Evolutionary conservation across 2,888 invertebrate species (phyloP), one percentile per base, ranked within the genome.

Genomic region (Trissolcus brochymenae): DNA sequence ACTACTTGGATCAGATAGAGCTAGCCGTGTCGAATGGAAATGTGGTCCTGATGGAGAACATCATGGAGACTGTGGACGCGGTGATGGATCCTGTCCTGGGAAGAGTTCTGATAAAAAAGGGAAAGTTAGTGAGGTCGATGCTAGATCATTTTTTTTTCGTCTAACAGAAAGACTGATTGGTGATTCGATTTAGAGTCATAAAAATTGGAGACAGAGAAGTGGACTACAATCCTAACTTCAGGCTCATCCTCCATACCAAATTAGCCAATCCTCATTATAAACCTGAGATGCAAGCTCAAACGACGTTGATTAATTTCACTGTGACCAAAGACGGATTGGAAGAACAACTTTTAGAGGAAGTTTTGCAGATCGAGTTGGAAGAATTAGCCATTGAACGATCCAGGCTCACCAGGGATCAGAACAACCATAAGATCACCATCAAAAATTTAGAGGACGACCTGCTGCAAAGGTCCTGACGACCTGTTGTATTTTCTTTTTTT

Each of bases 281-380:
- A 86, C 98, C 98, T 0, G 98, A 98, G 90, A 95, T 98, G 93
- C 98, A 98, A 90, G 98, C 98, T 0, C 98, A 98, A 90, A 95
- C 97, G 6, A 98, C 98, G 0, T 91, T 98, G 14, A 97, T 98
- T 78, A 98, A 98, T 90, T 98, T 98, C 85, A 98, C 98, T 1
- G 98, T 98, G 1, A 98, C 98, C 0, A 92, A 93, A 84, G 97
- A 98, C 88, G 98, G 96, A 40, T 91, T 98, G 14, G 98, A 98
- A 88, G 98, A 98, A 84, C 98, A 98, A 87, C 90, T 98, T 13
- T 89, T 98, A 25, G 98, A 96, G 6, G 97, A 96, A 89, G 98
- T 98, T 6, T 97, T 98, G 0, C 96, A 96, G 90, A 94, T 94
- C 0, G 98, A 98, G 89, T 91, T 98, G 78, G 97, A 98, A 0